These are phyloP conservation scores for Hypolimnas misippus DNA, from an alignment of 2,888 invertebrate species.

Conservation along the genomic window DNA sequence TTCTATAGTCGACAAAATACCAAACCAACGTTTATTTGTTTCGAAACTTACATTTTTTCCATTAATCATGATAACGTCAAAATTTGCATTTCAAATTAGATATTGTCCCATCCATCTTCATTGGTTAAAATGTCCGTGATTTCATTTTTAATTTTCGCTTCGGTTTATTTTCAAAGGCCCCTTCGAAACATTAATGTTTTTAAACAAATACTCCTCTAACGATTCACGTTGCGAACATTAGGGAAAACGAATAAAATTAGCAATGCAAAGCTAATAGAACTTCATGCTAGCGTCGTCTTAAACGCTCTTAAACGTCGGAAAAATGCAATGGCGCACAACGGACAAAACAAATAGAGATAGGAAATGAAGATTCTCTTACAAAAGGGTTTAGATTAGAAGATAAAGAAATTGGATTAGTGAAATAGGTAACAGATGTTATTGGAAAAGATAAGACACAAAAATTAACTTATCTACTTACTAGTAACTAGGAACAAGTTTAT, in stretches of 20 bases:
- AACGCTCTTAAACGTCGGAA: constrained; percentile 19
- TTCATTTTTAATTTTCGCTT: background rate
- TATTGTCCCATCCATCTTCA: background rate
- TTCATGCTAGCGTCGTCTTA: constrained; percentile 25
- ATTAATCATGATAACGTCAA: background rate
- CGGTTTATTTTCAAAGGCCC: background rate
- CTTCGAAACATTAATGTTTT: constrained; percentile 5
- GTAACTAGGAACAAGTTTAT: background rate
- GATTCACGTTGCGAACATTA: constrained; percentile 16
- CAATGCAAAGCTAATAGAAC: constrained; percentile 32
- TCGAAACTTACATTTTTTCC: background rate
- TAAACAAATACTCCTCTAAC: constrained; percentile 11
- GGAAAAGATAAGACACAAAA: background rate
- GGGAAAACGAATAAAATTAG: constrained; percentile 25
- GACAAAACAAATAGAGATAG: constrained; percentile 1
- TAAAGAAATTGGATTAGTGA: background rate
- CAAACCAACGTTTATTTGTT: background rate
- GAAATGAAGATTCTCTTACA: background rate
- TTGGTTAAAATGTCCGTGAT: background rate
- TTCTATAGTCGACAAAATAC: background rate
- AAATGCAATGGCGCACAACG: background rate
- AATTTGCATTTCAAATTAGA: background rate
- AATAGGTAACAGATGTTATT: background rate
- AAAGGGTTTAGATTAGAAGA: background rate
- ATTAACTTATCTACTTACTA: background rate